phyloP scores from a whole-genome alignment of 2,113 vertebrate genomes.

The Labeo catla region DNA sequence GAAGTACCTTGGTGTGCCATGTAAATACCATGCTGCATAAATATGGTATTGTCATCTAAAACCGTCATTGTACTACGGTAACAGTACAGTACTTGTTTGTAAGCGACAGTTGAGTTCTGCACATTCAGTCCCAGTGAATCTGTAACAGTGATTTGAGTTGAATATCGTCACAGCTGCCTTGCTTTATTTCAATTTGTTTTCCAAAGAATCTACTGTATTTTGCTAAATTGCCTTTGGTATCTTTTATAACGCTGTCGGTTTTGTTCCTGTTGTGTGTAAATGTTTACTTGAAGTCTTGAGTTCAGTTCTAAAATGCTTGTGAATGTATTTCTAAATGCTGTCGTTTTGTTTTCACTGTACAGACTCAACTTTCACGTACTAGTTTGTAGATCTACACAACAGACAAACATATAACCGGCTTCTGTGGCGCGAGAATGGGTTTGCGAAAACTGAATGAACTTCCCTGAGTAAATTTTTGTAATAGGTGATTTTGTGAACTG shows the following conservation, averaged over 20 bases:
- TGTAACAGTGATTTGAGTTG: not conserved
- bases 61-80: not conserved
- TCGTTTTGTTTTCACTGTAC: constrained; percentile 15
- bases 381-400: constrained; percentile 7
- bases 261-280: constrained; percentile 44
- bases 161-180: constrained; percentile 57
- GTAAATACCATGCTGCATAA: too few species aligned
- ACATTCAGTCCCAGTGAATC: not conserved
- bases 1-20: not conserved
- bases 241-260: constrained; percentile 37
- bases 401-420: not conserved
- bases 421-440: not conserved
- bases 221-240: constrained; percentile 57
- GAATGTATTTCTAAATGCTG: constrained; percentile 59
- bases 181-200: constrained; percentile 48
- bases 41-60: not conserved
- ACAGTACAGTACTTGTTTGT: not conserved
- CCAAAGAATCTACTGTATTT: constrained; percentile 58
- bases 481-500: not conserved
- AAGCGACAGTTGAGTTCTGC: not conserved
- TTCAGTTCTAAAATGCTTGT: constrained; percentile 47
- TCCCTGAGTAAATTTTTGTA: not conserved
- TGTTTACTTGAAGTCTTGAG: constrained; percentile 34
- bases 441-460: too few species aligned
- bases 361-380: not conserved